Base-by-base conservation (phyloP, 2,113 vertebrate genomes). In the Harpagus bidentatus region DNA sequence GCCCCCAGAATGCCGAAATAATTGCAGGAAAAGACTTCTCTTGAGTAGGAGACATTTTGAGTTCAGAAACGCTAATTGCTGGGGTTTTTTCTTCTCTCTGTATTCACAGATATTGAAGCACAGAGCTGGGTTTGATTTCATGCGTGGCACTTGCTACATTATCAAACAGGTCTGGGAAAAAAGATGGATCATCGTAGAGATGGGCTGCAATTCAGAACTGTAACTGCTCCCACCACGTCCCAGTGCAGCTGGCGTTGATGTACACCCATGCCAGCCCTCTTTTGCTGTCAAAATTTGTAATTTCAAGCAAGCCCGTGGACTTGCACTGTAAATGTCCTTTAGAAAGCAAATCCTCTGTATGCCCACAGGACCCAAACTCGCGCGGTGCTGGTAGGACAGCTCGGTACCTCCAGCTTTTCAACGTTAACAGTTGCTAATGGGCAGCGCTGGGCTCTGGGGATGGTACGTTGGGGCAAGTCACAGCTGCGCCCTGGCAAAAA, bases 91-190 rank as follows among this genome's bases (percentile, higher is more conserved):
- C 28, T 58, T 19, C 74, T 65, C 25, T 65, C 31, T 3, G 22
- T 29, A 4, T 4, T 47, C n/a, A 1, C 16, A 38, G 78, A 16
- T 34, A 13, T 0, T 3, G 8, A 5, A 34, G 87, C 52, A 28
- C n/a, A 5, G 71, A 13, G 82, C 40, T 16, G 70, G 66, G 38
- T 11, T 62, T 38, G 70, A 15, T 56, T 28, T 26, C 36, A 13
- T 4, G 2, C 0, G 1, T n/a, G 70, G 82, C 70, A 14, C 25
- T 81, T 50, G 58, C 21, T 53, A 23, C 0, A 0, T 50, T 70
- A 11, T 48, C 48, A 4, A 4, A 12, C 9, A 7, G 29, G 59
- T 72, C 45, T 6, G 17, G 55, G 62, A 9, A 1, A 6, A 52
- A 43, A 42, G 66, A 4, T 9, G 45, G 70, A 1, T 70, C 1